These are phyloP conservation scores for Epinephelus malabaricus DNA, from an alignment of 2,797 vertebrate genomes.

Conservation along the genomic window DNA sequence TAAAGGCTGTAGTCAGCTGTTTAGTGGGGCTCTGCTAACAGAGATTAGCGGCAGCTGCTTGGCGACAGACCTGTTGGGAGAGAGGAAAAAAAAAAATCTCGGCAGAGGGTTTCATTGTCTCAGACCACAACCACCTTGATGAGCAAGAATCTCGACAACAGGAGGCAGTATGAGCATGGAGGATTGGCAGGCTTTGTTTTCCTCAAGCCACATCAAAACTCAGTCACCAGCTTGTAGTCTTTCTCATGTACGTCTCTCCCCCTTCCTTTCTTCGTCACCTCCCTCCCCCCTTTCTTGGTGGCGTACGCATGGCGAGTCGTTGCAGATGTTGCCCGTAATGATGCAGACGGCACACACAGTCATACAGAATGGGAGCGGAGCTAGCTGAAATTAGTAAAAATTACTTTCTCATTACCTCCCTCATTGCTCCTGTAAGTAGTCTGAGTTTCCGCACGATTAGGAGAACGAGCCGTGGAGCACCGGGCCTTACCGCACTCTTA, in stretches of 20 bases:
- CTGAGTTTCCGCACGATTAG: constrained; percentile 88
- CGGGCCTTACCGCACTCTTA: constrained; percentile 52
- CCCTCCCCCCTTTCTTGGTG: constrained; percentile 43
- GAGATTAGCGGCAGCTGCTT: constrained; percentile 82
- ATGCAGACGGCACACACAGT: constrained; percentile 86
- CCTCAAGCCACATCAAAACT: constrained; percentile 61
- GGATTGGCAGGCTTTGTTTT: constrained; percentile 63
- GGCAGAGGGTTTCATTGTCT: constrained; percentile 65
- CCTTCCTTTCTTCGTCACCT: constrained; percentile 19
- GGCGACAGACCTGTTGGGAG: constrained; percentile 66
- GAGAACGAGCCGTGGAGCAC: constrained; percentile 79
- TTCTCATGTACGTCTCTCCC: constrained; percentile 26
- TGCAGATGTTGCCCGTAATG: constrained; percentile 89
- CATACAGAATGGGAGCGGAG: constrained; percentile 83
- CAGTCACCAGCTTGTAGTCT: constrained; percentile 58
- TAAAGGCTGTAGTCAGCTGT: constrained; percentile 80
- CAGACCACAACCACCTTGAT: constrained; percentile 61
- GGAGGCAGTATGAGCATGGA: constrained; percentile 80
- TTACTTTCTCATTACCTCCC: constrained; percentile 91
- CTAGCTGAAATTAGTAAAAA: constrained; percentile 89
- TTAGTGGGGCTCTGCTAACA: constrained; percentile 78
- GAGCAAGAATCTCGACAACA: constrained; percentile 71
- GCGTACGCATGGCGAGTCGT: constrained; percentile 76
- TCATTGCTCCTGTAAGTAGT: constrained; percentile 91
- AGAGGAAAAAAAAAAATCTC: constrained; percentile 34